Conservation (phyloP, 2,888 invertebrate genomes). For the Philaethria dido region DNA sequence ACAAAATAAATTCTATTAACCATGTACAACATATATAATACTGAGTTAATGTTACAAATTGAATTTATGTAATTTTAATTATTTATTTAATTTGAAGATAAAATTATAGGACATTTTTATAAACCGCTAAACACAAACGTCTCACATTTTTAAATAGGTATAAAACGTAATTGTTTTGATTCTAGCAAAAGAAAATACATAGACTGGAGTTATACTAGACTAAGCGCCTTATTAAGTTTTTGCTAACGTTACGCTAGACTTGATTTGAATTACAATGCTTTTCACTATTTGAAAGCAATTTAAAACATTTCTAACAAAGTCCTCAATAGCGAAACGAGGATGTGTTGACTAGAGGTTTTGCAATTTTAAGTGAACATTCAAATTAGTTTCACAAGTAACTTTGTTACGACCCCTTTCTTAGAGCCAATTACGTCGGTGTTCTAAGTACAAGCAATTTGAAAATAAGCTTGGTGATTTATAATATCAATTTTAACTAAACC, state of each 20-base stretch:
- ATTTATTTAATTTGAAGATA: neutral
- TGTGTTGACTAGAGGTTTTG: slow-evolving; percentile 26
- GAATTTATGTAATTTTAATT: neutral
- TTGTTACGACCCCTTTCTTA: slow-evolving; percentile 4
- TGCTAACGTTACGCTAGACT: slow-evolving; percentile 12
- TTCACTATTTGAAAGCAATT: slow-evolving; percentile 30
- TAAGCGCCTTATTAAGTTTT: slow-evolving; percentile 23
- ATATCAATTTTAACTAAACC: neutral
- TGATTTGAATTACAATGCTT: slow-evolving; percentile 32
- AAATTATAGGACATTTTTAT: neutral
- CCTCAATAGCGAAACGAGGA: slow-evolving; percentile 27
- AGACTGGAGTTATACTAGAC: slow-evolving; percentile 10
- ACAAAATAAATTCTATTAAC: no score
- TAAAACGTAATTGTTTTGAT: neutral
- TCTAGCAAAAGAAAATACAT: neutral
- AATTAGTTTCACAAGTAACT: slow-evolving; percentile 25
- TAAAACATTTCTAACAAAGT: slow-evolving; percentile 25
- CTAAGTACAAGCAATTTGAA: neutral
- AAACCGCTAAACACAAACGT: neutral
- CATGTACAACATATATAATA: no score
- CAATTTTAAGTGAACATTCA: slow-evolving; percentile 27
- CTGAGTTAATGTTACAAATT: neutral
- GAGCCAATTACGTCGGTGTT: neutral
- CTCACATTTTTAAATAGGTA: no score
- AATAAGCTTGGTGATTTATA: neutral